phyloP scores from a whole-genome alignment of 2,888 invertebrate genomes.

The Cheilosia urbana region DNA sequence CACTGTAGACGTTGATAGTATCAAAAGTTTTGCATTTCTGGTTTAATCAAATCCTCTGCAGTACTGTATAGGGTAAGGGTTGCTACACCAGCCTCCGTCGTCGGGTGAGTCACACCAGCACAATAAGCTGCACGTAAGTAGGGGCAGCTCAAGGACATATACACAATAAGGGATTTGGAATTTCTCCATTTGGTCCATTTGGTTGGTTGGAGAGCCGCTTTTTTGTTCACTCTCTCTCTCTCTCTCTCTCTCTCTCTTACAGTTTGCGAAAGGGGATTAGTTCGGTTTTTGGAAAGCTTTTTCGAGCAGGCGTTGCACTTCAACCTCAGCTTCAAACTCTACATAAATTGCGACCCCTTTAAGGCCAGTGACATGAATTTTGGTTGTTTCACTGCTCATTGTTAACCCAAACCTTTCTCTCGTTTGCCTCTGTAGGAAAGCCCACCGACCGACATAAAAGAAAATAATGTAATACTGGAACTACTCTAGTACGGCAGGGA shows the following conservation, averaged over 20 bases:
- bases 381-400: constrained; percentile 42
- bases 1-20: constrained; percentile 55
- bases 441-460: constrained; percentile 23
- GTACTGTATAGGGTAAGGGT: constrained; percentile 36
- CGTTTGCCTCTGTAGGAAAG: constrained; percentile 6
- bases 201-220: constrained; percentile 25
- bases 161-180: constrained; percentile 26
- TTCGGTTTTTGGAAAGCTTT: constrained; percentile 29
- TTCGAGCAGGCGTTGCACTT: constrained; percentile 29
- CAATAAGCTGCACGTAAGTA: constrained; percentile 22
- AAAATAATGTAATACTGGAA: constrained; percentile 28
- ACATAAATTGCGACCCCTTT: constrained; percentile 25
- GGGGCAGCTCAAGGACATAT: constrained; percentile 43
- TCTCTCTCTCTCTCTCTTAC: neutral
- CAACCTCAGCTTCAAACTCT: neutral
- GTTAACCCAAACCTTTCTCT: constrained; percentile 30
- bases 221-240: neutral
- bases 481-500: neutral
- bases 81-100: constrained; percentile 19
- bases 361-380: constrained; percentile 66
- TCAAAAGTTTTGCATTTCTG: constrained; percentile 71
- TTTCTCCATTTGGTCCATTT: constrained; percentile 63
- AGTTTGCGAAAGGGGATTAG: constrained; percentile 4
- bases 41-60: constrained; percentile 76
- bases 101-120: constrained; percentile 42